phyloP scores from a whole-genome alignment of 2,113 vertebrate species.

The Kryptolebias marmoratus region DNA sequence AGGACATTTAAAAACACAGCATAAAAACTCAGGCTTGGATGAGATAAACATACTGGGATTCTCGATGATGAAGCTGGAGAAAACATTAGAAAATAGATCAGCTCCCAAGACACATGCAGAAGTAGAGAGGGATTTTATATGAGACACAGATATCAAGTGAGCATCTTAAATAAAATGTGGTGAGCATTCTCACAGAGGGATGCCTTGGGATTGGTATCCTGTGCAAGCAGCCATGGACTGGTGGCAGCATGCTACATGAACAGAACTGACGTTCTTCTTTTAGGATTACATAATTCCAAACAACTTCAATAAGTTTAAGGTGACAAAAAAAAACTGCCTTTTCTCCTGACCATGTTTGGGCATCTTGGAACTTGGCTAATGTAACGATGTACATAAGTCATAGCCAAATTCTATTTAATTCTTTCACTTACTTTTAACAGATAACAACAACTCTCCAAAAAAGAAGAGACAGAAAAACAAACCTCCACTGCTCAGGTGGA shows the following conservation, averaged over 20 bases:
- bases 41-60: slow-evolving; percentile 16
- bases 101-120: not conserved
- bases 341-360: too few species aligned
- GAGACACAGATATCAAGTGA: not conserved
- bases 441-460: too few species aligned
- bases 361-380: too few species aligned
- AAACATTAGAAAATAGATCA: slow-evolving; percentile 22
- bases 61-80: slow-evolving; percentile 19
- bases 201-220: not conserved
- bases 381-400: too few species aligned
- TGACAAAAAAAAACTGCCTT: too few species aligned
- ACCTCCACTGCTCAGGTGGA: too few species aligned
- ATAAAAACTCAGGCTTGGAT: slow-evolving; percentile 1
- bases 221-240: not conserved
- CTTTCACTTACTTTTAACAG: too few species aligned
- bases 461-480: too few species aligned
- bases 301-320: not conserved
- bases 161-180: not conserved
- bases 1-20: slow-evolving; percentile 21
- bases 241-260: not conserved
- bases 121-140: not conserved
- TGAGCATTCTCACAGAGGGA: not conserved
- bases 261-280: not conserved
- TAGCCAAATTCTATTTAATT: too few species aligned
- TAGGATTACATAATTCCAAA: not conserved